phyloP scores from a whole-genome alignment of 2,113 vertebrate species.

The Vanacampus margaritifer region DNA sequence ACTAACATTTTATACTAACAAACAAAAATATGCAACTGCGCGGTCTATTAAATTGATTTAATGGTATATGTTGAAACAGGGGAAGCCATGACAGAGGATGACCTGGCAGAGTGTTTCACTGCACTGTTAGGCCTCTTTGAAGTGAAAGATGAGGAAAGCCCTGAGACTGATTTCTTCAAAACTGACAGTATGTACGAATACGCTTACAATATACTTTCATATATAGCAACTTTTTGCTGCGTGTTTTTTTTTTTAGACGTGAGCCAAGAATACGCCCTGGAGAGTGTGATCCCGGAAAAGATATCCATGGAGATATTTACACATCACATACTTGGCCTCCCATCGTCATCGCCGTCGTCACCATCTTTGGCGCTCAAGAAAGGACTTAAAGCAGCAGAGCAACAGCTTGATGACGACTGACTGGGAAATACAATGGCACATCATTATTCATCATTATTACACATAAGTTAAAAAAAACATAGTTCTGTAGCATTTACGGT shows the following conservation, averaged over 20 bases:
- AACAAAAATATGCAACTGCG: too few species aligned
- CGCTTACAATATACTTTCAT: not conserved
- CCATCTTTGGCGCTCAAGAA: not conserved
- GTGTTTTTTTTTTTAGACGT: constrained; percentile 25
- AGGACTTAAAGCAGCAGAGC: constrained; percentile 12
- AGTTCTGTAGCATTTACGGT: too few species aligned
- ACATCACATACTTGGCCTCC: constrained; percentile 79
- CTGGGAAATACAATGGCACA: not conserved
- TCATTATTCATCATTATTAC: not conserved
- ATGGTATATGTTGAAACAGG: constrained; percentile 64
- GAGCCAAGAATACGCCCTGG: constrained; percentile 67
- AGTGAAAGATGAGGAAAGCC: constrained; percentile 40
- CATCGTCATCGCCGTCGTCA: constrained; percentile 4
- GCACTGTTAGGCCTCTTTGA: constrained; percentile 72
- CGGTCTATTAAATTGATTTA: not conserved
- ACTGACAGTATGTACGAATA: constrained; percentile 59
- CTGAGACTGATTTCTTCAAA: constrained; percentile 33
- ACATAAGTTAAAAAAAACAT: not conserved
- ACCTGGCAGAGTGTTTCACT: constrained; percentile 77
- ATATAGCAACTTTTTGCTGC: not conserved
- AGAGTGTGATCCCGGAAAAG: constrained; percentile 78
- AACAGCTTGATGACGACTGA: not conserved
- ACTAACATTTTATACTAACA: too few species aligned
- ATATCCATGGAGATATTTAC: constrained; percentile 81
- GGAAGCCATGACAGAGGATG: constrained; percentile 85